Conservation (phyloP, 2,888 invertebrate genomes). For the Latrodectus elegans region DNA sequence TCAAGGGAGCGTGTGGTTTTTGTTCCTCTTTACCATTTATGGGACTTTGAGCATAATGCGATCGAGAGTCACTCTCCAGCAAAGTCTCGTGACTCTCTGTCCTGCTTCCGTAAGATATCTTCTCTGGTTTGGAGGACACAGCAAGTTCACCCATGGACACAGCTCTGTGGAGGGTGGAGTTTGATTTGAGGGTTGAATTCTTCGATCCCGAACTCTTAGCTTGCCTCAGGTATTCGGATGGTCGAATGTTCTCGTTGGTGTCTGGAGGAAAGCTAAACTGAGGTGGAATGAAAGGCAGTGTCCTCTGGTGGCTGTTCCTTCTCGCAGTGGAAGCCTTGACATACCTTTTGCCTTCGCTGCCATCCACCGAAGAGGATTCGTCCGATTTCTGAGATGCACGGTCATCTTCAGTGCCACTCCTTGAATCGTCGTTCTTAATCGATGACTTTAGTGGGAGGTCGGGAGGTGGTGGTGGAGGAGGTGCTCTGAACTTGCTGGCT, state of each 20-base stretch:
- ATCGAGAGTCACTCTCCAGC: slow-evolving; percentile 53
- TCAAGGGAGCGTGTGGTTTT: slow-evolving; percentile 39
- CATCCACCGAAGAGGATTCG: slow-evolving; percentile 35
- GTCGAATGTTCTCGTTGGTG: slow-evolving; percentile 90
- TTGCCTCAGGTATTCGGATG: slow-evolving; percentile 91
- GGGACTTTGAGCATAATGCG: slow-evolving; percentile 33
- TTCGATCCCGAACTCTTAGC: slow-evolving; percentile 73
- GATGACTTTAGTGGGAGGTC: slow-evolving; percentile 27
- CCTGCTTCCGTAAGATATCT: slow-evolving; percentile 57
- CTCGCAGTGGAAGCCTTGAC: slow-evolving; percentile 39
- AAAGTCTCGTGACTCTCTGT: slow-evolving; percentile 65
- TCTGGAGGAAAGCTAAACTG: slow-evolving; percentile 85
- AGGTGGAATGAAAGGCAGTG: slow-evolving; percentile 90
- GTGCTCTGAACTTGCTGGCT: slow-evolving; percentile 28
- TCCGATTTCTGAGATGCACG: slow-evolving; percentile 53
- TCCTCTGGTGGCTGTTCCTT: slow-evolving; percentile 55
- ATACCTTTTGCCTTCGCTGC: slow-evolving; percentile 54
- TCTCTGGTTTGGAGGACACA: slow-evolving; percentile 55
- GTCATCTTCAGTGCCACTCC: slow-evolving; percentile 51
- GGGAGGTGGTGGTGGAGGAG: slow-evolving; percentile 67
- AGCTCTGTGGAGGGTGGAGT: slow-evolving; percentile 57
- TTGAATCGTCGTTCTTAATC: slow-evolving; percentile 71
- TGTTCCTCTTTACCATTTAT: slow-evolving; percentile 39
- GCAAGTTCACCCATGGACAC: slow-evolving; percentile 69
- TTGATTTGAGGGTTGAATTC: slow-evolving; percentile 76